Percentiles rank a stretch among this genome's conserved stretches.
These are phyloP conservation scores for Cheilosia impressa DNA, from an alignment of 2,888 invertebrate species.

Conservation along the genomic window DNA sequence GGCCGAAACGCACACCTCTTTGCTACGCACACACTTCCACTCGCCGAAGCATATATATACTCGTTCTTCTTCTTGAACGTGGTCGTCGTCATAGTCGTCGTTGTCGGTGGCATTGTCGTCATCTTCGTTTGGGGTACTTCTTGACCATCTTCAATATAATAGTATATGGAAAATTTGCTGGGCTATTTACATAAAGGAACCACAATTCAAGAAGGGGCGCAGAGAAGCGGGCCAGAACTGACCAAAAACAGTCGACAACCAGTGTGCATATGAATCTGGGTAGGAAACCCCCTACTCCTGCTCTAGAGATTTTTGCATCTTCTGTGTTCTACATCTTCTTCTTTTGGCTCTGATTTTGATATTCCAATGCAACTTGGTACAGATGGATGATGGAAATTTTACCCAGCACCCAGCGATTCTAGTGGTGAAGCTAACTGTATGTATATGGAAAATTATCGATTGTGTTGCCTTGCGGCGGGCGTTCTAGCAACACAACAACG, in stretches of 20 bases:
- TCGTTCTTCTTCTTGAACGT: constrained; percentile 38
- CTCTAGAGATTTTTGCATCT: constrained; percentile 44
- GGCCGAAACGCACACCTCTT: constrained; percentile 48
- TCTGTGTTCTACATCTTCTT: constrained; percentile 25
- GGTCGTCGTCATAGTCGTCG: constrained; percentile 53
- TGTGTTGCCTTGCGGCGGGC: constrained; percentile 80
- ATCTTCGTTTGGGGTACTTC: constrained; percentile 73
- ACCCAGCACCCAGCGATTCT: constrained; percentile 74
- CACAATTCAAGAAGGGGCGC: neutral
- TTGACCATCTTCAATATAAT: constrained; percentile 69
- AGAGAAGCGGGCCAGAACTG: neutral
- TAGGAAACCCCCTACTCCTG: constrained; percentile 41
- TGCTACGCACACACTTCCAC: constrained; percentile 39
- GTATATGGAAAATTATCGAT: constrained; percentile 84
- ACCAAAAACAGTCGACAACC: constrained; percentile 50
- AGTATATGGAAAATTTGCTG: constrained; percentile 67
- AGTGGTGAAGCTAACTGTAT: constrained; percentile 79
- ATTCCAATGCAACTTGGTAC: constrained; percentile 75
- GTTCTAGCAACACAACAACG: constrained; percentile 61
- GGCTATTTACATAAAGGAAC: constrained; percentile 69
- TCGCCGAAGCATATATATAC: constrained; percentile 37
- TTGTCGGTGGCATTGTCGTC: constrained; percentile 74
- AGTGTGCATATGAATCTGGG: constrained; percentile 70
- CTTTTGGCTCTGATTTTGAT: constrained; percentile 77
- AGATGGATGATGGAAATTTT: constrained; percentile 77